Evolutionary conservation across 2,113 vertebrate species (phyloP).

Genomic region (Macquaria ambigua): DNA sequence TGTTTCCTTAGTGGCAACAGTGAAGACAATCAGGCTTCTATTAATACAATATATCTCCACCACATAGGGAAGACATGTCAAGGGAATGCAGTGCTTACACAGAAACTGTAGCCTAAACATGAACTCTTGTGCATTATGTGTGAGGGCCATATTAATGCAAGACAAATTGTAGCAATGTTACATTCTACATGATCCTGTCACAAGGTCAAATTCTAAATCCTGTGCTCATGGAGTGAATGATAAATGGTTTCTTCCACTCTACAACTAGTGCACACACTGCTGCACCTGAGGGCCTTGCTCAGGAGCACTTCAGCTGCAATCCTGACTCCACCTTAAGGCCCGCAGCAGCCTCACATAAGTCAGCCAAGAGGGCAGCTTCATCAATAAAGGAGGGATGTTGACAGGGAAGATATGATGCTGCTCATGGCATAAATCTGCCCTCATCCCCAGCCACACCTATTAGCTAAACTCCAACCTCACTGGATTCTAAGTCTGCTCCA

Average conservation of each 20-base stretch:
- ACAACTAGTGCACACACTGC: background rate
- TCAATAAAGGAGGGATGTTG: background rate
- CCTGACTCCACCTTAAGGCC: background rate
- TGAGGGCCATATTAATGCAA: background rate
- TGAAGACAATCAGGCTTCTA: background rate
- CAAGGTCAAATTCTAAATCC: background rate
- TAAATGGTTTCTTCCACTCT: background rate
- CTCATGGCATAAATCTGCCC: background rate
- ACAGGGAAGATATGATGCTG: background rate
- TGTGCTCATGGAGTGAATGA: background rate
- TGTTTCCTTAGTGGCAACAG: background rate
- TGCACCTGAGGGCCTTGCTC: background rate
- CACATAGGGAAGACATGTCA: background rate
- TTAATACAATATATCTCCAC: background rate
- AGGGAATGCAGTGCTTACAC: background rate
- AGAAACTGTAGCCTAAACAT: background rate
- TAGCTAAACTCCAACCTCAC: background rate
- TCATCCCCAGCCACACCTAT: slow-evolving; percentile 1
- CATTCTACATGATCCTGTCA: background rate
- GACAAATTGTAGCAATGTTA: background rate
- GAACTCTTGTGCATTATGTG: background rate
- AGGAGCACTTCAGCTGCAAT: background rate
- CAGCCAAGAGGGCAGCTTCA: background rate
- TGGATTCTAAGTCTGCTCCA: background rate
- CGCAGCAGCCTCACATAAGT: background rate